These are phyloP conservation scores for Nezara viridula DNA, from an alignment of 2,888 invertebrate species.

Conservation along the genomic window DNA sequence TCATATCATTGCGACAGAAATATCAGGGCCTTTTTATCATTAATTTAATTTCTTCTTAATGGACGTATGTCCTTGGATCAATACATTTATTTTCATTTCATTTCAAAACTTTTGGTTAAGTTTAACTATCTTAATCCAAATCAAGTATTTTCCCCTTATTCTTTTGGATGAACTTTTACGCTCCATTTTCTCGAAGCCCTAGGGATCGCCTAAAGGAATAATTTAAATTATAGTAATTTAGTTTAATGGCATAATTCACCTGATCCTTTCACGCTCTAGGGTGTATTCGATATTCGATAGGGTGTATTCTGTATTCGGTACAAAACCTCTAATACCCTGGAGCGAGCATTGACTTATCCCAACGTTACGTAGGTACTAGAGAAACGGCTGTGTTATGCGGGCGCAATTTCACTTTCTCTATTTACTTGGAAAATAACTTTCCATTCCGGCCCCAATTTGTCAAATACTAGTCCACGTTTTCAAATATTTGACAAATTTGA, in stretches of 20 bases:
- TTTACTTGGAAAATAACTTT: constrained; percentile 35
- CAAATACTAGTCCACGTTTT: not conserved
- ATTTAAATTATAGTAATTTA: not conserved
- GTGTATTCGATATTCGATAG: too few species aligned
- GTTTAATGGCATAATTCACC: not conserved
- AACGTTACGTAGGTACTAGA: not conserved
- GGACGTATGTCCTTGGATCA: too few species aligned
- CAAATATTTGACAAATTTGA: too few species aligned
- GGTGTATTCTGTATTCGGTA: not conserved
- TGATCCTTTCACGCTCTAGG: not conserved
- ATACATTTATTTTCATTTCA: too few species aligned
- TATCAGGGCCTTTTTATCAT: too few species aligned
- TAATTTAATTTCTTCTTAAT: too few species aligned
- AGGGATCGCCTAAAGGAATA: not conserved
- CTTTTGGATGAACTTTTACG: not conserved
- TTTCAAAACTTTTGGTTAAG: too few species aligned
- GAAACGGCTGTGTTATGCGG: constrained; percentile 17
- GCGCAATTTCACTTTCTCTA: constrained; percentile 37
- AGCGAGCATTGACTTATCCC: constrained; percentile 15
- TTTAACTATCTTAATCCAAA: not conserved
- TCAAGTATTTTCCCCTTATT: not conserved
- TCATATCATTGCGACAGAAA: too few species aligned
- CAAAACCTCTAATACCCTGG: not conserved
- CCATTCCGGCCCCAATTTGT: not conserved
- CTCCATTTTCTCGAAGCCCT: not conserved